phyloP scores from a whole-genome alignment of 2,797 vertebrate genomes.

The Macropus fuliginosus region DNA sequence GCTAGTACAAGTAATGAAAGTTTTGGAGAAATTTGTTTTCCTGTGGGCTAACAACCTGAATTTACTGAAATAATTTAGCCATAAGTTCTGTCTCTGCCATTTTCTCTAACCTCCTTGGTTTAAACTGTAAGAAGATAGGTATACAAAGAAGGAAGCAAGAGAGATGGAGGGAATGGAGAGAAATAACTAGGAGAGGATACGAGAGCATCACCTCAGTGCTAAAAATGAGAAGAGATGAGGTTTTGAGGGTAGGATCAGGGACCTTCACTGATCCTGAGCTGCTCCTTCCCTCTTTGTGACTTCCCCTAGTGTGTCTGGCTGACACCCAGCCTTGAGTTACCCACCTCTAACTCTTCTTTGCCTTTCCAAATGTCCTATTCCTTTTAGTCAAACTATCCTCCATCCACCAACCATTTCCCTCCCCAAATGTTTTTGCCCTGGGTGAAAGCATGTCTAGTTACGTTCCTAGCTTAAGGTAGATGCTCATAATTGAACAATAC shows the following conservation, averaged over 20 bases:
- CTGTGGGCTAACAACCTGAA: not conserved
- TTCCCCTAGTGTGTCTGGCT: not conserved
- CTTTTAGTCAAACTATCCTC: not conserved
- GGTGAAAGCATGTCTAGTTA: not conserved
- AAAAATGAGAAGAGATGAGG: not conserved
- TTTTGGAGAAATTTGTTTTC: not conserved
- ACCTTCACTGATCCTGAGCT: not conserved
- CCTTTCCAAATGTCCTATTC: not conserved
- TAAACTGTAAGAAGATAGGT: not conserved
- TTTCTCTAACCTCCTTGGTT: not conserved
- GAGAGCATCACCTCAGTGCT: not conserved
- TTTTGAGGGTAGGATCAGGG: not conserved
- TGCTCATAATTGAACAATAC: not conserved
- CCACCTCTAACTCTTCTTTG: not conserved
- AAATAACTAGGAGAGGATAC: not conserved
- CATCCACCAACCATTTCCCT: not conserved
- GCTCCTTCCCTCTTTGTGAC: not conserved
- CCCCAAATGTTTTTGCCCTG: not conserved
- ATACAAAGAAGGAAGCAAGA: not conserved
- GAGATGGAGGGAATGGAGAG: not conserved
- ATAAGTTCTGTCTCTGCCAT: not conserved
- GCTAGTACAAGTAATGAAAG: slow-evolving; percentile 16
- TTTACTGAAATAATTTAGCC: not conserved
- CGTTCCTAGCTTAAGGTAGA: not conserved
- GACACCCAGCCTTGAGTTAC: not conserved